These are phyloP conservation scores for Netelia virgata DNA, from an alignment of 2,888 invertebrate genomes.

Conservation along the genomic window DNA sequence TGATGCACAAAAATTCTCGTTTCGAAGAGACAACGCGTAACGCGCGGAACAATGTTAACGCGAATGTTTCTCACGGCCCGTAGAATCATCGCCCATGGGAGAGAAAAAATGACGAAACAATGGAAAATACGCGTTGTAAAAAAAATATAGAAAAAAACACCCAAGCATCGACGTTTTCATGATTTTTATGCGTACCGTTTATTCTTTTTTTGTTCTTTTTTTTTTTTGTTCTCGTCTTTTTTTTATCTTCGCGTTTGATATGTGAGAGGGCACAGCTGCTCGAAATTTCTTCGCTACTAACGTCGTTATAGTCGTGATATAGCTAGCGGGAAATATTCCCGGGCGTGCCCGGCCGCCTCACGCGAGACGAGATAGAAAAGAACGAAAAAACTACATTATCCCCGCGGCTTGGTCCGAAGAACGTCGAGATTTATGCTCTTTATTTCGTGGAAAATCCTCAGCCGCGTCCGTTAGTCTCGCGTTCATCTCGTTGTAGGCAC, in stretches of 20 bases:
- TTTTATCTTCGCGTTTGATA: not conserved
- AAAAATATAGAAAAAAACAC: not conserved
- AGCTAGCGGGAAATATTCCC: too few relatives aligned
- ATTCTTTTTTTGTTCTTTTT: not conserved
- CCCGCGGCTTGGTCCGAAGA: constrained; percentile 18
- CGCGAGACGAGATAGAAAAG: not conserved
- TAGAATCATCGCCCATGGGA: not conserved
- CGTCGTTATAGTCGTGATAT: too few relatives aligned
- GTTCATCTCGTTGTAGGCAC: constrained; percentile 45
- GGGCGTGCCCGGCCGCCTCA: not conserved
- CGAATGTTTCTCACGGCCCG: not conserved
- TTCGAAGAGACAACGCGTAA: not conserved
- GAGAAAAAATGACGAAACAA: not conserved
- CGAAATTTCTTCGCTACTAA: not conserved
- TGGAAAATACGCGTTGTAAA: constrained; percentile 4
- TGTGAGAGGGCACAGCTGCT: not conserved
- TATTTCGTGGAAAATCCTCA: constrained; percentile 53
- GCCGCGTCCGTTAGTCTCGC: constrained; percentile 59
- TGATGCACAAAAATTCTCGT: constrained; percentile 1
- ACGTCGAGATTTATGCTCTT: constrained; percentile 67
- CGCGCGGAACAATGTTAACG: not conserved
- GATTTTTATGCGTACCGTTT: not conserved
- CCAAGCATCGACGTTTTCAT: constrained; percentile 3
- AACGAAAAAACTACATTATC: constrained; percentile 52
- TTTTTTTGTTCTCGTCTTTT: too few relatives aligned